phyloP scores from a whole-genome alignment of 2,113 vertebrate species.

The Poecile atricapillus region DNA sequence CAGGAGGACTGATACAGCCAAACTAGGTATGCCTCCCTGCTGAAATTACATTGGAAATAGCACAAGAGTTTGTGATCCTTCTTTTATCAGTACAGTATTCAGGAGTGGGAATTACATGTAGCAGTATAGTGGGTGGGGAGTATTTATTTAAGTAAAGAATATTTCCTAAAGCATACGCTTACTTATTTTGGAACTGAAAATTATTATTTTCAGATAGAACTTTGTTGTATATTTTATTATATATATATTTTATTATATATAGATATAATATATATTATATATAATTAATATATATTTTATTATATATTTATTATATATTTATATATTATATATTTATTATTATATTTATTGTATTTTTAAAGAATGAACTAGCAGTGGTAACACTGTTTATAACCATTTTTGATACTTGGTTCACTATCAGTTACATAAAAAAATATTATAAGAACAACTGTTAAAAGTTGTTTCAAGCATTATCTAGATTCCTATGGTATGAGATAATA shows the following conservation, averaged over 20 bases:
- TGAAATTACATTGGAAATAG: not conserved
- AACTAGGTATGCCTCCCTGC: not conserved
- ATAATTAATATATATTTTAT: too few species aligned
- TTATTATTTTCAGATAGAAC: not conserved
- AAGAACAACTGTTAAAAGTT: not conserved
- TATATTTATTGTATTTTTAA: not conserved
- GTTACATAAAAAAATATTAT: not conserved
- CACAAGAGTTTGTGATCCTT: not conserved
- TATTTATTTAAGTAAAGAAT: not conserved
- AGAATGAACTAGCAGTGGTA: not conserved
- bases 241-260: too few species aligned
- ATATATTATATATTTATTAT: too few species aligned
- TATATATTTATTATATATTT: too few species aligned
- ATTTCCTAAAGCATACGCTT: not conserved
- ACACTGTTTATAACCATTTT: not conserved
- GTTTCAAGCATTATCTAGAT: not conserved
- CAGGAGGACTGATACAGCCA: not conserved
- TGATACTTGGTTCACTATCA: not conserved
- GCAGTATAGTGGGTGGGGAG: rapidly evolving
- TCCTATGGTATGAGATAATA: not conserved
- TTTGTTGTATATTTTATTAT: not conserved
- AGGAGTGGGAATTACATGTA: not conserved
- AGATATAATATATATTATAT: too few species aligned
- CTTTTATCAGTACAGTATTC: not conserved
- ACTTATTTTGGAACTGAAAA: not conserved